phyloP scores from a whole-genome alignment of 2,888 invertebrate species.

The Sinhomidia bicolor region DNA sequence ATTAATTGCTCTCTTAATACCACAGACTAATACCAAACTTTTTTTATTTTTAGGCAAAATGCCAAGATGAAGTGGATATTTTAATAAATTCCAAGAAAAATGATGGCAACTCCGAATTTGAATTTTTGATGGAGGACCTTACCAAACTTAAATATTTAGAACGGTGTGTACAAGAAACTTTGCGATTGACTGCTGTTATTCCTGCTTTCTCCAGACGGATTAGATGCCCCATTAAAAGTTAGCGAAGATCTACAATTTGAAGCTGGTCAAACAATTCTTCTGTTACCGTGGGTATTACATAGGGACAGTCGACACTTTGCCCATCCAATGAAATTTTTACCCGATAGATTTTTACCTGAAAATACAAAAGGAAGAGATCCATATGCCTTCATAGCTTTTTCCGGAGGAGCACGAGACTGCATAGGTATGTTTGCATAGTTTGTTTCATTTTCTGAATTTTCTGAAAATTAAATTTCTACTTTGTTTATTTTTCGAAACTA shows the following conservation, averaged over 20 bases:
- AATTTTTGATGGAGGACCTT: slow-evolving; percentile 5
- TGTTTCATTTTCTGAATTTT: neutral
- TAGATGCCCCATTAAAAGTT: slow-evolving; percentile 15
- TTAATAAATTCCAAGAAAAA: neutral
- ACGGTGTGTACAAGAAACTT: slow-evolving; percentile 34
- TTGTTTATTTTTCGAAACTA: neutral
- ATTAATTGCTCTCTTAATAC: too few relatives aligned
- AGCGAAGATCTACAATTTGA: neutral
- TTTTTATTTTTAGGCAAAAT: neutral
- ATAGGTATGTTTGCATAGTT: slow-evolving; percentile 41
- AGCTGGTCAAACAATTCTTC: neutral
- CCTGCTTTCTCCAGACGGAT: neutral
- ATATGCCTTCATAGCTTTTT: slow-evolving; percentile 5
- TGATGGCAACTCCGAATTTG: neutral
- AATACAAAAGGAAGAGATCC: neutral
- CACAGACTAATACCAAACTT: neutral
- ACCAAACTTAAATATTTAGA: slow-evolving; percentile 34
- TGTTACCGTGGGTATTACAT: slow-evolving; percentile 14
- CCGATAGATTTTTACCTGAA: slow-evolving; percentile 38
- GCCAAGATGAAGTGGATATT: slow-evolving; percentile 7
- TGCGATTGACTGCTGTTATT: neutral
- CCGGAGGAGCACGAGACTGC: slow-evolving; percentile 7
- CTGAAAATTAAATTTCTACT: neutral
- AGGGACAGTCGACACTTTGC: slow-evolving; percentile 7
- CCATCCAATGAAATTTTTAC: slow-evolving; percentile 12